Percentiles rank a stretch among this genome's conserved stretches.
These are phyloP conservation scores for Montipora sp. DNA, from an alignment of 64 coral and sea anemone species.

Conservation along the genomic window DNA sequence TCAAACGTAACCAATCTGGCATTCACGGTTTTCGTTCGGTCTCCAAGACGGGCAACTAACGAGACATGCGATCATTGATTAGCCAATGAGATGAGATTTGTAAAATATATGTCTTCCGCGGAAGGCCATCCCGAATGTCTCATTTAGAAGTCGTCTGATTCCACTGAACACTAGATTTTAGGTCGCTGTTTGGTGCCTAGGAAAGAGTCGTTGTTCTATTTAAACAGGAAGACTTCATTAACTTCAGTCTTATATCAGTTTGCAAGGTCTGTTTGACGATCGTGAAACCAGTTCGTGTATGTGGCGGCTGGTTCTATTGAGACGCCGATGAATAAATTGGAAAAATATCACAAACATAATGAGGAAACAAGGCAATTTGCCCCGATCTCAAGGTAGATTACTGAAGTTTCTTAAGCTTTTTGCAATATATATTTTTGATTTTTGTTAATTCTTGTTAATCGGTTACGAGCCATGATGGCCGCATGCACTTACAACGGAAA, in stretches of 20 bases:
- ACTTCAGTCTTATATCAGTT: no score
- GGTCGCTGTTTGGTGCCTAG: neutral
- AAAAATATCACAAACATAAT: neutral
- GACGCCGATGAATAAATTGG: neutral
- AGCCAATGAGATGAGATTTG: constrained; percentile 10
- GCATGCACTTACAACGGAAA: neutral
- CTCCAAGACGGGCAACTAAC: neutral
- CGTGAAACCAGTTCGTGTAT: no score
- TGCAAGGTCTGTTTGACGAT: no score
- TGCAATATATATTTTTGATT: neutral
- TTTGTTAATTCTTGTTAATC: neutral
- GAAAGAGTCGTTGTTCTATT: no score
- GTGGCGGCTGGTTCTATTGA: no score
- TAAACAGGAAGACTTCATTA: no score
- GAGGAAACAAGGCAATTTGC: neutral
- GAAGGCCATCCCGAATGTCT: neutral
- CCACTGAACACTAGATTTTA: no score
- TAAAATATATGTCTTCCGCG: neutral
- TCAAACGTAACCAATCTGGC: neutral
- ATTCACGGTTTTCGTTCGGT: neutral
- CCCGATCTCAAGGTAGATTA: neutral
- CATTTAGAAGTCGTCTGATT: neutral
- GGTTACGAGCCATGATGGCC: neutral
- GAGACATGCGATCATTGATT: neutral
- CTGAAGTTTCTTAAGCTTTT: neutral